Percentiles rank a stretch among this genome's conserved stretches.
Evolutionary conservation across 53 echinoderm and acorn worm species (phyloP).

Genomic region (Echinarachnius parma): DNA sequence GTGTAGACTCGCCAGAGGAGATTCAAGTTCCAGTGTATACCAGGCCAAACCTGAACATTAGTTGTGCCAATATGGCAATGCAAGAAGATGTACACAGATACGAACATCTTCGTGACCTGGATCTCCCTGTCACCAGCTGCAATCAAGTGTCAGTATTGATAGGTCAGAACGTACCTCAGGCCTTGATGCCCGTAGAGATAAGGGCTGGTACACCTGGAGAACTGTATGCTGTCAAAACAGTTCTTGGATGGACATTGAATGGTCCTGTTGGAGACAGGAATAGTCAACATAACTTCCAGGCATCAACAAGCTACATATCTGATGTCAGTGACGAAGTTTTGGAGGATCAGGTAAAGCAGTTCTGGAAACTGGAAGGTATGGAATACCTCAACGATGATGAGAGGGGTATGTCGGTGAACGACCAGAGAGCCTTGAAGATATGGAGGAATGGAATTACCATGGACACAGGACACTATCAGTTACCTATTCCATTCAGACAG

Average conservation of each 20-base stretch:
- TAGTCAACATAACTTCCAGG: background rate
- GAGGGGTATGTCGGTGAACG: slow-evolving; percentile 23
- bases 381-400: slow-evolving; percentile 13
- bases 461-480: slow-evolving; percentile 1
- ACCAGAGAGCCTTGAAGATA: background rate
- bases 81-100: slow-evolving; percentile 28
- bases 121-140: background rate
- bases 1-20: too few species aligned
- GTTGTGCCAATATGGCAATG: slow-evolving; percentile 3
- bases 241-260: slow-evolving; percentile 57
- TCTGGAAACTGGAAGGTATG: slow-evolving; percentile 16
- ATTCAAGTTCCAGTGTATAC: too few species aligned
- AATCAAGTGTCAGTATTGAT: slow-evolving; percentile 43
- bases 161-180: slow-evolving; percentile 62
- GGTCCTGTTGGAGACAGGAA: slow-evolving; percentile 40
- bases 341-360: slow-evolving; percentile 9
- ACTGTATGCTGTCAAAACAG: slow-evolving; percentile 41
- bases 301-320: slow-evolving; percentile 7
- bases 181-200: slow-evolving; percentile 55
- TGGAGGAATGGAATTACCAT: slow-evolving; percentile 9
- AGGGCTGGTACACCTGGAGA: slow-evolving; percentile 34
- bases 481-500: slow-evolving; percentile 17
- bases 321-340: background rate
- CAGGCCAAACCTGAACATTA: slow-evolving; percentile 15
- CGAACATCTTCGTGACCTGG: slow-evolving; percentile 27